phyloP scores from a whole-genome alignment of 2,888 invertebrate species.

The Hartigia nigra region DNA sequence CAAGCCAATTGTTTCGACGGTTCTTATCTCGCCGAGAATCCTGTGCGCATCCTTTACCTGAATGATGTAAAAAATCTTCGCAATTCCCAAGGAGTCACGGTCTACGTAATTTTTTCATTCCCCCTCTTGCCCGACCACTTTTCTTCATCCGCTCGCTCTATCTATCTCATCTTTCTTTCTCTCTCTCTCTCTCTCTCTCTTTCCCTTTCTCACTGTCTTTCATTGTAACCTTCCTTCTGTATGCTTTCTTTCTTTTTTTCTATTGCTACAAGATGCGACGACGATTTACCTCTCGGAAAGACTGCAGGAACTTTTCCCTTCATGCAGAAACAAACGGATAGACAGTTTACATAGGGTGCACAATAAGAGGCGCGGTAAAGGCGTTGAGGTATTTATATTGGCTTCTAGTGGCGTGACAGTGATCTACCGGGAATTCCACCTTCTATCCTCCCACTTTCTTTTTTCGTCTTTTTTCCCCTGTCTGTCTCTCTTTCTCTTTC shows the following conservation, averaged over 20 bases:
- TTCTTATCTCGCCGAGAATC: neutral
- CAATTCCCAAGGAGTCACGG: neutral
- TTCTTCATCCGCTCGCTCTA: neutral
- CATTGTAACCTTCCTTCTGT: neutral
- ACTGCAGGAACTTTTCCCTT: neutral
- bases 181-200: too few relatives aligned
- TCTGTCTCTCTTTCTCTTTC: slow-evolving; percentile 7
- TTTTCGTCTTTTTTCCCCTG: slow-evolving; percentile 31
- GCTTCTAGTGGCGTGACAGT: slow-evolving; percentile 63
- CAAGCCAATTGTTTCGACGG: neutral
- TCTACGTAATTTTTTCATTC: neutral
- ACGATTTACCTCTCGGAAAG: neutral
- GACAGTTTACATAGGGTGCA: slow-evolving; percentile 8
- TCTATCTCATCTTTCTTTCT: too few relatives aligned
- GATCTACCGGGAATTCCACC: slow-evolving; percentile 62
- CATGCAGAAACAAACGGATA: neutral
- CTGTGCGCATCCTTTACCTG: neutral
- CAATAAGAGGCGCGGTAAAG: slow-evolving; percentile 19
- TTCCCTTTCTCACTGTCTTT: neutral
- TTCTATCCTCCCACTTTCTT: slow-evolving; percentile 37
- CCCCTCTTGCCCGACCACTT: neutral
- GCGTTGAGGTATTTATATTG: slow-evolving; percentile 65
- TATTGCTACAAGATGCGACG: slow-evolving; percentile 8
- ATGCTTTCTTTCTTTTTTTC: neutral
- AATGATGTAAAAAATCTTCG: neutral